Evolutionary conservation across 2,888 invertebrate genomes (phyloP), one percentile per base, ranked within the genome.

Genomic region (Ennomos fuscantarius): DNA sequence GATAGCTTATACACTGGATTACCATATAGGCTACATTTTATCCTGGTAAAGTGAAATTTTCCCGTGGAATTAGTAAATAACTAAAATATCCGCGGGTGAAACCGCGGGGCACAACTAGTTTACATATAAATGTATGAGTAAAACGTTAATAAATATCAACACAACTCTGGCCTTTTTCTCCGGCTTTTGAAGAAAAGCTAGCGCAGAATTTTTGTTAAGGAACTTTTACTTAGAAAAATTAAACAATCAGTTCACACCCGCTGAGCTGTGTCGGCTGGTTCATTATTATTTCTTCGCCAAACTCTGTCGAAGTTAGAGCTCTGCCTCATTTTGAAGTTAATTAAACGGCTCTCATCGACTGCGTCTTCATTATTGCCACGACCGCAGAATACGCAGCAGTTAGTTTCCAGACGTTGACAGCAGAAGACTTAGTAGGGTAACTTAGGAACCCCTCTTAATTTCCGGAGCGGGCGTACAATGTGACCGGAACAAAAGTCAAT

Each of bases 301-400:
- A 81, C 74, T 80, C 73, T 66, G 69, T 63, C 66, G 62, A 78
- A 82, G 81, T 80, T 78, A 66, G 75, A 69, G 74, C 47, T 58
- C 48, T 45, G 76, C 74, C 78, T 82, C 82, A 79, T 80, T 85
- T 84, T 78, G 79, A 81, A 87, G 84, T 86, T 88, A 87, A 88
- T 88, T 87, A 87, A 86, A 87, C 79, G 81, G 72, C 76, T 75
- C 77, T 81, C 78, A 79, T 77, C 74, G 75, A 68, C 73, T 76
- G 74, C 83, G 77, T 84, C 86, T 87, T 83, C 81, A 83, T 86
- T 86, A 87, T 84, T 80, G 75, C 75, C 65, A 57, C 55, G 53
- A 59, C 65, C 62, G 59, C 65, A 66, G 68, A 68, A 63, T 65
- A 63, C 50, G 43, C 56, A 54, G 54, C 51, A 54, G 55, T 60